These are phyloP conservation scores for Amphipoea lucens DNA, from an alignment of 2,888 invertebrate genomes.

Conservation along the genomic window DNA sequence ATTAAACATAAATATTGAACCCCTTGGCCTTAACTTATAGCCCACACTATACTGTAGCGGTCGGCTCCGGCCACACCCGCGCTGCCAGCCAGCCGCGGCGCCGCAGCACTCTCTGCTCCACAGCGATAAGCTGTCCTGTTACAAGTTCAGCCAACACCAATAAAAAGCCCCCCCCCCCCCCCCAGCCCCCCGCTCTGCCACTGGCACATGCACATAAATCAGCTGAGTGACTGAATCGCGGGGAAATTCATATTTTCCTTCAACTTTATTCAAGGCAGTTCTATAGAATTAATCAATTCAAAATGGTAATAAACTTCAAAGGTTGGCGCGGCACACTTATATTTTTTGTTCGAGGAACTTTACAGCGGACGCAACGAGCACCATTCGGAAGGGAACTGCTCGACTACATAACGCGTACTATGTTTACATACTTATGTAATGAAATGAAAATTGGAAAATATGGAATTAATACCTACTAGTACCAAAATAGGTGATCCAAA, in stretches of 20 bases:
- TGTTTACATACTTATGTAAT: no score
- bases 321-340: slow-evolving; percentile 33
- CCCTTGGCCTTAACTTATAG: neutral
- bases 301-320: slow-evolving; percentile 55
- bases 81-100: neutral
- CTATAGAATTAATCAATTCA: slow-evolving; percentile 61
- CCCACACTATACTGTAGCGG: neutral
- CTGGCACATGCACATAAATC: slow-evolving; percentile 58
- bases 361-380: slow-evolving; percentile 21
- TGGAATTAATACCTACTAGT: neutral
- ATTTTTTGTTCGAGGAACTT: slow-evolving; percentile 45
- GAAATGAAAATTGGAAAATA: neutral
- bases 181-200: neutral
- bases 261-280: slow-evolving; percentile 57
- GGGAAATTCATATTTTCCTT: slow-evolving; percentile 60
- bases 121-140: slow-evolving; percentile 22
- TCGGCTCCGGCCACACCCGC: neutral
- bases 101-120: neutral
- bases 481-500: neutral
- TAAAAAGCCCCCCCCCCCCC: slow-evolving; percentile 5
- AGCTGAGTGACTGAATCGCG: slow-evolving; percentile 44
- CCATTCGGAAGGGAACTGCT: neutral
- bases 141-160: slow-evolving; percentile 34
- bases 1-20: neutral
- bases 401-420: neutral